Percentiles rank a stretch among this genome's conserved stretches.
These are phyloP conservation scores for Ceratina calcarata DNA, from an alignment of 1,140 invertebrate genomes.

Conservation along the genomic window DNA sequence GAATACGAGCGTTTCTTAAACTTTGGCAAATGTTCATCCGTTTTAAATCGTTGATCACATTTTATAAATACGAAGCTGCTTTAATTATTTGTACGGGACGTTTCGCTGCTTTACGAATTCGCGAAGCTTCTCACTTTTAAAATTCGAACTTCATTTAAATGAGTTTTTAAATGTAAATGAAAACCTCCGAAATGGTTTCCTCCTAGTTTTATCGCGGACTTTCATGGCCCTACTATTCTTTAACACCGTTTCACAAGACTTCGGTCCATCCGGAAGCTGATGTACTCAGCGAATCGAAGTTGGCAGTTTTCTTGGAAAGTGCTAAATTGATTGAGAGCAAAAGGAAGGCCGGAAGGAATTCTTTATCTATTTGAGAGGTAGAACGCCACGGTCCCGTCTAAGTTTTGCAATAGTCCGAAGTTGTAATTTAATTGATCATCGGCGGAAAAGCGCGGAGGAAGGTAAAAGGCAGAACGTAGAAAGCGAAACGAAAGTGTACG, in stretches of 20 bases:
- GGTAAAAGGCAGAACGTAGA: background rate
- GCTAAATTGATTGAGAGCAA: background rate
- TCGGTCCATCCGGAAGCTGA: background rate
- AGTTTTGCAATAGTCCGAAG: slow-evolving; percentile 4
- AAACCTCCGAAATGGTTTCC: too few species aligned
- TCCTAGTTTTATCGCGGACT: background rate
- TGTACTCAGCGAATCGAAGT: background rate
- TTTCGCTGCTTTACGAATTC: too few species aligned
- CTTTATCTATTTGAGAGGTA: too few species aligned
- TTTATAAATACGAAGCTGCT: too few species aligned
- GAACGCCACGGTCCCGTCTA: background rate
- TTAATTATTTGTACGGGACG: too few species aligned
- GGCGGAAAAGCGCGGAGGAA: background rate
- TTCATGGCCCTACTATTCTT: slow-evolving; percentile 1
- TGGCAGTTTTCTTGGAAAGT: background rate
- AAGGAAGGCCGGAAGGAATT: too few species aligned
- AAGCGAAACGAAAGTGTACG: background rate
- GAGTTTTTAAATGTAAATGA: too few species aligned
- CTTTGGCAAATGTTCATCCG: too few species aligned
- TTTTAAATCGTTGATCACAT: too few species aligned
- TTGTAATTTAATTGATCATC: background rate
- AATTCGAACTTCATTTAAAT: background rate
- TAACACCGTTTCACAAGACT: background rate
- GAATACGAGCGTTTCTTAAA: background rate
- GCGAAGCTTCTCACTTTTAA: background rate